Evolutionary conservation across 2,797 vertebrate genomes (phyloP).

Genomic region (Poeciliopsis infans): DNA sequence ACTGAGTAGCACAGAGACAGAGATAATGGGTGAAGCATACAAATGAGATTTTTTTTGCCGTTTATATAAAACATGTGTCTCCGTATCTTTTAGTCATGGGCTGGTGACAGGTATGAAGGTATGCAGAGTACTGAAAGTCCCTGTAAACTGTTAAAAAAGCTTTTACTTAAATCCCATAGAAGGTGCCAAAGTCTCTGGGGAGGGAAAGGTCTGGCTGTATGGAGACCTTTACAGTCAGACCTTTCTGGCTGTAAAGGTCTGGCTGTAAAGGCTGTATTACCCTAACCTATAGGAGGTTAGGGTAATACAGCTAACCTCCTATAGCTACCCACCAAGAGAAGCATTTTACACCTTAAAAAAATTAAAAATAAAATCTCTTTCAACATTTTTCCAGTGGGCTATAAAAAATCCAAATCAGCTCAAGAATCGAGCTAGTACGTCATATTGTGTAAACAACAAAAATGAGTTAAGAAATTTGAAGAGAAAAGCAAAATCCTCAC

Average conservation of each 20-base stretch:
- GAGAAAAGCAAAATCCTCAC: not conserved
- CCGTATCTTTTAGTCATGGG: not conserved
- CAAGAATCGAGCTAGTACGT: not conserved
- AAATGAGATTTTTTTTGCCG: not conserved
- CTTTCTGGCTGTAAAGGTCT: too few relatives aligned
- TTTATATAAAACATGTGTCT: conserved; percentile 15
- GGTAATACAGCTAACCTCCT: not conserved
- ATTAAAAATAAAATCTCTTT: not conserved
- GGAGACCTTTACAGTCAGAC: too few relatives aligned
- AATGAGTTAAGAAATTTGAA: not conserved
- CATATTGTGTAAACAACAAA: not conserved
- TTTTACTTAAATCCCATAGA: not conserved
- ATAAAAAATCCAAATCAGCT: not conserved
- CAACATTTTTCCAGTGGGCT: not conserved
- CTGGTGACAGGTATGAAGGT: not conserved
- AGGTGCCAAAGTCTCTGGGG: not conserved
- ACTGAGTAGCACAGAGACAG: conserved; percentile 7
- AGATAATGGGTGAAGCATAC: conserved; percentile 5
- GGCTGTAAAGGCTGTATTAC: too few relatives aligned
- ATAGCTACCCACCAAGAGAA: not conserved
- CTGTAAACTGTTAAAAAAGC: not conserved
- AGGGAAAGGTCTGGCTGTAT: too few relatives aligned
- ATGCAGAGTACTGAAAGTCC: not conserved
- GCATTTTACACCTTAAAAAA: not conserved
- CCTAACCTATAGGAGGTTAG: too few relatives aligned